Evolutionary conservation across 2,888 invertebrate species (phyloP), one percentile per base, ranked within the genome.

Genomic region (Mythimna vitellina): DNA sequence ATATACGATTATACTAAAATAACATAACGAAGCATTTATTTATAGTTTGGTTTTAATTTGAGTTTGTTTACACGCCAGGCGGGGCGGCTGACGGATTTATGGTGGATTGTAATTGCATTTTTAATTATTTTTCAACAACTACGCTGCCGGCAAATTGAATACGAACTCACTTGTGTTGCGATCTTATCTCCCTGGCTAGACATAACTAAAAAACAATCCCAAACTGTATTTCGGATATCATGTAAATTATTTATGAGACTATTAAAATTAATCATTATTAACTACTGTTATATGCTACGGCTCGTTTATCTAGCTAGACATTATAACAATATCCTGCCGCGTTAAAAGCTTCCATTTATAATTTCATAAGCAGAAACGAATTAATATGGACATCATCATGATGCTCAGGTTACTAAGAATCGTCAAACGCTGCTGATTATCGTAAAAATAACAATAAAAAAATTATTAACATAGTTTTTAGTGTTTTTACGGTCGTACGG

Each of bases 41-140:
- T 91, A 92, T 90, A 90, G 90, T 89, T 86, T 86, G 83, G 83
- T 88, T 90, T 91, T 88, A 91, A 90, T 91, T 89, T 87, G 85
- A 88, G 86, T 91, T 90, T 92, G 91, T 92, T 92, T 92, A 92
- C 92, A 89, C 89, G 89, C 91, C 89, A 92, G 94, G 94, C 93
- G 94, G 91, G 89, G 91, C 90, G 69, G 65, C 85, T 92, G 94
- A 95, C 89, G 95, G 93, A 95, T 95, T 95, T 96, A 95, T 93
- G 92, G 90, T 87, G 86, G 86, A 90, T 92, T 94, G 93, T 95
- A 96, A 96, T 95, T 95, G 93, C 92, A 89, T 95, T 96, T 95
- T 95, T 94, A 95, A 95, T 95, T 96, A 94, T 95, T 95, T 94
- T 93, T 91, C 92, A 93, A 94, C 95, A 91, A 91, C 88, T 85